These are phyloP conservation scores for Thunnus maccoyii DNA, from an alignment of 2,113 vertebrate genomes.

Conservation along the genomic window DNA sequence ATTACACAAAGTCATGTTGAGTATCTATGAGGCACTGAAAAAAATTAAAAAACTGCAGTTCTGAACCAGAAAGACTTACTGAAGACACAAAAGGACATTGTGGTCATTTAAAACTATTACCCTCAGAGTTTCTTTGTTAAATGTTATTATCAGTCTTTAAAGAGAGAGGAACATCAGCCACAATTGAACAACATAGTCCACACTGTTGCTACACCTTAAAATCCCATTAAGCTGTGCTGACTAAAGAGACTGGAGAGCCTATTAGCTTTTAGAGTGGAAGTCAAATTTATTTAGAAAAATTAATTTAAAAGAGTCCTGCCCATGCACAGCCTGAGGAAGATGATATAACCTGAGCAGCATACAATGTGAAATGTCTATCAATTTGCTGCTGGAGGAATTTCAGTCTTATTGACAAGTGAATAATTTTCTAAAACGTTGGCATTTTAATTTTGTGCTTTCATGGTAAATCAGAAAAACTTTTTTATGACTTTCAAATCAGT, in stretches of 20 bases:
- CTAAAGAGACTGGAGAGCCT: slow-evolving; percentile 31
- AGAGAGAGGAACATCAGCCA: neutral
- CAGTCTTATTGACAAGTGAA: slow-evolving; percentile 26
- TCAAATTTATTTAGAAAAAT: slow-evolving; percentile 49
- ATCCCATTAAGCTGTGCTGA: slow-evolving; percentile 33
- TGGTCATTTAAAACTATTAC: neutral
- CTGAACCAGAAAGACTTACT: neutral
- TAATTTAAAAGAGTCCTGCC: slow-evolving; percentile 24
- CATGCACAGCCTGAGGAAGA: slow-evolving; percentile 23
- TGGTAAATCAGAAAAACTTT: slow-evolving; percentile 1
- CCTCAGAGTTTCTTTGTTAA: slow-evolving; percentile 22
- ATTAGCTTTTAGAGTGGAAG: slow-evolving; percentile 40
- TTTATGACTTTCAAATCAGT: neutral
- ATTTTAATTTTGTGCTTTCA: slow-evolving; percentile 10
- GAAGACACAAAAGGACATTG: neutral
- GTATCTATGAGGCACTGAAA: too few relatives aligned
- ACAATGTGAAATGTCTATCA: slow-evolving; percentile 28
- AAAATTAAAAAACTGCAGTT: neutral
- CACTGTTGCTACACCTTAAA: slow-evolving; percentile 27
- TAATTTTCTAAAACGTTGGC: slow-evolving; percentile 7
- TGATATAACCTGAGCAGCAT: slow-evolving; percentile 33
- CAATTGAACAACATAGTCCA: slow-evolving; percentile 9
- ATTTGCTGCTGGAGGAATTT: slow-evolving; percentile 24
- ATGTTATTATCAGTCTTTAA: slow-evolving; percentile 9
- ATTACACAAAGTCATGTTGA: neutral